Evolutionary conservation across 2,113 vertebrate species (phyloP).

Genomic region (Tachysurus vachellii): DNA sequence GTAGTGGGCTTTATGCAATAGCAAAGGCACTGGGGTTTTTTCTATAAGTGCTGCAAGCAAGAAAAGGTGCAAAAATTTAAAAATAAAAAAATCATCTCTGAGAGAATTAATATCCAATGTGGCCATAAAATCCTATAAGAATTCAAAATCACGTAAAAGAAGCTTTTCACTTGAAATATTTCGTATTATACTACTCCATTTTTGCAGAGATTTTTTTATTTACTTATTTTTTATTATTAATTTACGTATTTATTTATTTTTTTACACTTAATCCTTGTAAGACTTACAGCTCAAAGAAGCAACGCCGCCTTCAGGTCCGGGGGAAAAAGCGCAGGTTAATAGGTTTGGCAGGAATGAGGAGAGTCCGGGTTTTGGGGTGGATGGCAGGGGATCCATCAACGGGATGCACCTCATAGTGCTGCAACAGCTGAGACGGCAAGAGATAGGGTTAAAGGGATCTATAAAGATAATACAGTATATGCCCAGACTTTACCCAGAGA

Average conservation of each 20-base stretch:
- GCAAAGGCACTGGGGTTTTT: background rate
- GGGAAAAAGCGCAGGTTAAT: slow-evolving; percentile 72
- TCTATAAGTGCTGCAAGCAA: background rate
- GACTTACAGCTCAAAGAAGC: background rate
- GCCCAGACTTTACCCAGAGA: background rate
- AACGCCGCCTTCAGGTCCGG: slow-evolving; percentile 44
- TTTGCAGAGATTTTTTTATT: background rate
- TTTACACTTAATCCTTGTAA: background rate
- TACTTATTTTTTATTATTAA: too few species aligned
- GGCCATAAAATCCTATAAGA: background rate
- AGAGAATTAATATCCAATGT: background rate
- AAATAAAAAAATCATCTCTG: background rate
- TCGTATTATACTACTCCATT: background rate
- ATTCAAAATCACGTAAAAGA: background rate
- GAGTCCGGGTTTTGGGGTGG: slow-evolving; percentile 71
- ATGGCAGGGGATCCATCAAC: slow-evolving; percentile 41
- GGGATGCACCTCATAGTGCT: slow-evolving; percentile 66
- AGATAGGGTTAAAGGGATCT: background rate
- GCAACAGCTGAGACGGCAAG: slow-evolving; percentile 64
- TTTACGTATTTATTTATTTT: background rate
- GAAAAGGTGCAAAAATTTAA: background rate
- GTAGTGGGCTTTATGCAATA: background rate
- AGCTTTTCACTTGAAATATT: background rate
- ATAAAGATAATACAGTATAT: background rate
- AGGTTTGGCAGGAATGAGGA: slow-evolving; percentile 66